These are phyloP conservation scores for Sparus aurata DNA, from an alignment of 2,797 vertebrate genomes.

Conservation along the genomic window DNA sequence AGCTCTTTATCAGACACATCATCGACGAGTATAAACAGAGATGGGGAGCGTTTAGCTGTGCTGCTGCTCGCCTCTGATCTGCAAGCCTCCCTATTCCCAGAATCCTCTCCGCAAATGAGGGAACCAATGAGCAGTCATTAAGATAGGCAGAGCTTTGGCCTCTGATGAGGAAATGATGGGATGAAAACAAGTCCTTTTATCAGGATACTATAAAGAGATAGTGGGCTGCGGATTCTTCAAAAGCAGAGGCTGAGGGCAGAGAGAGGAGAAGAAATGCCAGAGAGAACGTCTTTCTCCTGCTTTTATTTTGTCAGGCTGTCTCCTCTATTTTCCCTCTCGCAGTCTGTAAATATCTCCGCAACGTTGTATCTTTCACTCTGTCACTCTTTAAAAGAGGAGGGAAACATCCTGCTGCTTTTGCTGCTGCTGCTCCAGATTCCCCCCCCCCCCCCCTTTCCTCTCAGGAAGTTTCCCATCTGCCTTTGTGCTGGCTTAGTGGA, in stretches of 20 bases:
- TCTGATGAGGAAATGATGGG: conserved; percentile 78
- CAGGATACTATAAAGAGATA: conserved; percentile 75
- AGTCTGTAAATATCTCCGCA: conserved; percentile 69
- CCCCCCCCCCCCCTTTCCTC: conserved; percentile 75
- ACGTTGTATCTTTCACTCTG: conserved; percentile 76
- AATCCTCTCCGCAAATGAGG: conserved; percentile 73
- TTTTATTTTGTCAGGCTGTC: conserved; percentile 71
- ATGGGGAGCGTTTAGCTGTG: conserved; percentile 72
- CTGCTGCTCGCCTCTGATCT: conserved; percentile 77
- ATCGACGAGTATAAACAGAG: conserved; percentile 80
- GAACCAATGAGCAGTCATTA: conserved; percentile 75
- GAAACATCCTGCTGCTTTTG: conserved; percentile 84
- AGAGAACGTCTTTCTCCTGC: conserved; percentile 41
- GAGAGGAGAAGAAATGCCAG: conserved; percentile 32
- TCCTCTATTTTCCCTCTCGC: conserved; percentile 63
- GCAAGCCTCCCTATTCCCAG: conserved; percentile 72
- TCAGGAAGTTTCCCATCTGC: conserved; percentile 88
- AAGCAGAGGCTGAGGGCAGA: conserved; percentile 49
- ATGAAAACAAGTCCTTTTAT: conserved; percentile 73
- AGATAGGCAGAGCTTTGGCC: conserved; percentile 73
- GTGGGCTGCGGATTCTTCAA: conserved; percentile 62
- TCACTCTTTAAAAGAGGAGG: conserved; percentile 75
- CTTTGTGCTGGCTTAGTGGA: conserved; percentile 81
- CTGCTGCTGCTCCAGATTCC: conserved; percentile 75
- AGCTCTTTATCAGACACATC: conserved; percentile 78